Base-by-base conservation (phyloP, 2,113 vertebrate genomes). In the Campylorhamphus procurvoides region DNA sequence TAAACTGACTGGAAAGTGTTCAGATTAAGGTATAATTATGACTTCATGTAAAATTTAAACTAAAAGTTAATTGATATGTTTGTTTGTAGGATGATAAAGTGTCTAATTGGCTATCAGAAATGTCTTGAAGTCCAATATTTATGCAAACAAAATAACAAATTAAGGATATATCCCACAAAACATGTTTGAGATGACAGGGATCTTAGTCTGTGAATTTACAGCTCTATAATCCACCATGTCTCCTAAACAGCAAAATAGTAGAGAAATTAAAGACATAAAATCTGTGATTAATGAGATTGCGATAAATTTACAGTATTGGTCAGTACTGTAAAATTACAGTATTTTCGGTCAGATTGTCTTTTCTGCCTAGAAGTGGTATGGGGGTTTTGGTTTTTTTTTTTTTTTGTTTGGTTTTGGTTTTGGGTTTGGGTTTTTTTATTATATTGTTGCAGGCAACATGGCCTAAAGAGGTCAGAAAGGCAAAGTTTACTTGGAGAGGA, bases 121-220 rank as follows among this genome's bases (percentile, higher is more conserved):
- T 18, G 6, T 31, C 28, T 64, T 64, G 23, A 6, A 52, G 10
- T 1, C 8, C 23, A 62, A 11, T 0, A 1, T 50, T 74, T 56
- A 25, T 14, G 47, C 37, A 39, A 17, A 8, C 12, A 58, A 52
- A 68, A 47, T 9, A 40, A 40, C 2, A 35, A 29, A 18, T 12
- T 49, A 2, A 27, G 2, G 3, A 15, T 67, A 27, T 53, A 50
- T 42, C 4, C 3, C 18, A 40, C 3, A 40, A 77, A 56, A 42
- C 8, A 11, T 46, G 10, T 4, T 40, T 44, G 4, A 22, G 11
- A 63, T 1, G 10, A 56, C 27, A 2, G 0, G 1, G 2, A 3
- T 23, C 11, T 9, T 14, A 37, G 15, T 27, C 31, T 19, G 9
- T 67, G 46, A 82, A n/a, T 50, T 46, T 56, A 62, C 7, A 19